phyloP scores from a whole-genome alignment of 35 echinoderm and acorn worm species.

The Ophiothrix spiculata region DNA sequence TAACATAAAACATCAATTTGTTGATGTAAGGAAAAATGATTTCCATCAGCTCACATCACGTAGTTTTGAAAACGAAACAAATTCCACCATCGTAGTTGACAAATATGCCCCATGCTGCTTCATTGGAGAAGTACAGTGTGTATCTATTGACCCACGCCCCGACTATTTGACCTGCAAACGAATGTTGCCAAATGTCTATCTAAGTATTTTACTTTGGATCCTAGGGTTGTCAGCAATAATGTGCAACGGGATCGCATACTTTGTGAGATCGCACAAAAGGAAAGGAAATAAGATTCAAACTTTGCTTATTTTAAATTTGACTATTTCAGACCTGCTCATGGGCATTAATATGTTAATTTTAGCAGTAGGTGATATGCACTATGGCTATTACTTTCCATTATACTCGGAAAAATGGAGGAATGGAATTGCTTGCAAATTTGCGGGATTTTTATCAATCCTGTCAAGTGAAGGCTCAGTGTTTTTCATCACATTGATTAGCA shows the following conservation, averaged over 20 bases:
- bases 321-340: constrained; percentile 30
- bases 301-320: neutral
- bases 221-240: neutral
- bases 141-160: neutral
- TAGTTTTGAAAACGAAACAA: too few species aligned
- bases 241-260: neutral
- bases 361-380: constrained; percentile 29
- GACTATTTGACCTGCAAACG: neutral
- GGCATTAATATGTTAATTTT: constrained; percentile 52
- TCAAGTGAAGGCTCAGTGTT: constrained; percentile 55
- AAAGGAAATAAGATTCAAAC: neutral
- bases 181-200: neutral
- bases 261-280: neutral
- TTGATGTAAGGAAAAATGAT: too few species aligned
- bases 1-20: too few species aligned
- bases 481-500: constrained; percentile 40
- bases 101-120: neutral
- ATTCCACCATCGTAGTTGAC: neutral
- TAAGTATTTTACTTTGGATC: neutral
- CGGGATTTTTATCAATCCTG: constrained; percentile 29
- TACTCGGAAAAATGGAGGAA: constrained; percentile 20
- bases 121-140: neutral
- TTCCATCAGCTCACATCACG: too few species aligned
- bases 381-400: constrained; percentile 14
- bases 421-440: constrained; percentile 9